These are phyloP conservation scores for Pseudomyrmex sp. DNA, from an alignment of 1,140 invertebrate species.

Conservation along the genomic window DNA sequence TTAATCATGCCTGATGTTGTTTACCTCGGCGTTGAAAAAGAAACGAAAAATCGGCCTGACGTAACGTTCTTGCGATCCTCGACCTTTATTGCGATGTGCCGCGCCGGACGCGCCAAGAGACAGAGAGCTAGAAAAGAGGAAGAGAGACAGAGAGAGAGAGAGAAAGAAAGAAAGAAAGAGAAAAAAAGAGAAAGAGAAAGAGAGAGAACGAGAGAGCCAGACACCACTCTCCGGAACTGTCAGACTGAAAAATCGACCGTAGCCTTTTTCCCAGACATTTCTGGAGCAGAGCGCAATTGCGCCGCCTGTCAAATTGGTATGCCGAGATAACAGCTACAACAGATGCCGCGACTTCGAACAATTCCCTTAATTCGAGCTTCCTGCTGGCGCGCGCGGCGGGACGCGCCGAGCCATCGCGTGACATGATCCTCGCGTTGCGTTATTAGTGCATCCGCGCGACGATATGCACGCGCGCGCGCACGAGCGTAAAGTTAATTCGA, in stretches of 20 bases:
- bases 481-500: constrained; percentile 40
- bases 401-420: constrained; percentile 33
- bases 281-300: constrained; percentile 49
- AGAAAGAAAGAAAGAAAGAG: too few relatives aligned
- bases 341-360: constrained; percentile 44
- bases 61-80: constrained; percentile 38
- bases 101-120: constrained; percentile 9
- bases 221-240: constrained; percentile 19
- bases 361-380: constrained; percentile 46
- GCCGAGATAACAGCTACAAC: constrained; percentile 45
- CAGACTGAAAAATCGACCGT: constrained; percentile 61
- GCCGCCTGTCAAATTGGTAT: constrained; percentile 57
- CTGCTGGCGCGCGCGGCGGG: neutral
- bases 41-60: neutral
- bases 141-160: too few relatives aligned
- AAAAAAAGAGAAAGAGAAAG: too few relatives aligned
- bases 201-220: neutral
- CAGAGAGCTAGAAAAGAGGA: neutral
- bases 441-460: constrained; percentile 21
- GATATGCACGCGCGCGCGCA: neutral
- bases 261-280: constrained; percentile 42
- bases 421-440: constrained; percentile 22
- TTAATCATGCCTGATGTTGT: constrained; percentile 61
- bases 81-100: constrained; percentile 45
- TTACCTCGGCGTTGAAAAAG: constrained; percentile 38